Base-by-base conservation (phyloP, 2,797 vertebrate species). In the Halcyon leucocephala region DNA sequence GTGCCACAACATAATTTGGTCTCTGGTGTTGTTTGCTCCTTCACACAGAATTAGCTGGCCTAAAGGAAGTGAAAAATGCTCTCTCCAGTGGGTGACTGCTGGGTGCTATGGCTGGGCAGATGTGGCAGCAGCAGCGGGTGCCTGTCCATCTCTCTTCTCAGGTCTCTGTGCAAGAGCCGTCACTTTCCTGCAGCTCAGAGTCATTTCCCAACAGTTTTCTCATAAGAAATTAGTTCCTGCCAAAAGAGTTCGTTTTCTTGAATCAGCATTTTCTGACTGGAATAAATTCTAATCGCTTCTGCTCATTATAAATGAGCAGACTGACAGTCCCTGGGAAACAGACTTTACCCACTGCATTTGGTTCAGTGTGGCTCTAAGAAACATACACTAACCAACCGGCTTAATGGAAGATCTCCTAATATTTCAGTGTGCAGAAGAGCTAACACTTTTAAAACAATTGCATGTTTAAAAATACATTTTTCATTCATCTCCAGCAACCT, bases 401-500 rank as follows among this genome's bases (percentile, higher is more conserved):
- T 80, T 82, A 64, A 74, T 67, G 73, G 82, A 94, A 82, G 52
- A 91, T 67, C 66, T 74, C 57, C 35, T 8, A 4, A 6, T 74
- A 82, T 51, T 83, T 89, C 49, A 61, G 18, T 0, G 0, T 55
- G 9, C 39, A 71, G 35, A 94, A 77, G 55, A 78, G 26, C 13
- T 81, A 90, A 69, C 60, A 84, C 25, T 67, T 92, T 77, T 29
- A 89, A 86, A 95, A 79, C 55, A 91, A 86, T 48, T 41, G 10
- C 17, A 39, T 55, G 44, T 90, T 91, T 89, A 95, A 94, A 96
- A 94, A 95, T 85, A 64, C 39, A 73, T 58, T 55, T 90, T 89
- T 93, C 61, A 33, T 65, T 70, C 54, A 39, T 51, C 57, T 92
- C 54, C 61, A 84, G 49, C 64, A 91, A 39, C 42, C 52, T 73